Evolutionary conservation across 2,797 vertebrate genomes (phyloP).

Genomic region (Manis javanica): DNA sequence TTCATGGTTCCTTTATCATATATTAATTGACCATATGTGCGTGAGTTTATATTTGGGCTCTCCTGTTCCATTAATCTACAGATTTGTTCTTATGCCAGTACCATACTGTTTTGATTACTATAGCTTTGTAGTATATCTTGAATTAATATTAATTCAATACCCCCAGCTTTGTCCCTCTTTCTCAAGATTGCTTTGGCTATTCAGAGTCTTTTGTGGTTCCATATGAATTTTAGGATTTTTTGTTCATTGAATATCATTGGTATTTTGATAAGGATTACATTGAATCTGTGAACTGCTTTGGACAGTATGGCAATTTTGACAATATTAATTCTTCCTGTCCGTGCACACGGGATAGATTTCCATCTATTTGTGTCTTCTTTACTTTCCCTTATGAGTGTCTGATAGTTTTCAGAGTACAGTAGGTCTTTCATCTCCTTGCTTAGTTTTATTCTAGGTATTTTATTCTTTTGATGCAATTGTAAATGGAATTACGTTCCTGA

Average conservation of each 20-base stretch:
- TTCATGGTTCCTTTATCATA: background rate
- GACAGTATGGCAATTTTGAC: background rate
- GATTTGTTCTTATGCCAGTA: background rate
- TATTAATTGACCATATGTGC: background rate
- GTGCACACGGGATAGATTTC: background rate
- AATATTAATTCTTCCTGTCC: background rate
- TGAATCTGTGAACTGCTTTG: background rate
- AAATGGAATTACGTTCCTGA: too few species aligned
- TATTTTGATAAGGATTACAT: background rate
- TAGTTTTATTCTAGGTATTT: background rate
- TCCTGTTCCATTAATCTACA: background rate
- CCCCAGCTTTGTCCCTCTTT: background rate
- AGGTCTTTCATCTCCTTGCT: background rate
- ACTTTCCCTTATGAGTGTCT: background rate
- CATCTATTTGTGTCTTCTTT: background rate
- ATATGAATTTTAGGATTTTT: slow-evolving; percentile 2
- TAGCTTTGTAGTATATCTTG: background rate
- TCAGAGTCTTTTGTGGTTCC: background rate
- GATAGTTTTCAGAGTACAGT: background rate
- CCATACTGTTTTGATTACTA: background rate
- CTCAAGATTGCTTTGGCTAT: background rate
- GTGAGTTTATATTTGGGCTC: background rate
- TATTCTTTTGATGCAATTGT: too few species aligned
- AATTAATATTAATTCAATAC: background rate
- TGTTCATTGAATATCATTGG: background rate